Percentiles rank a stretch among this genome's conserved stretches.
Conservation (phyloP, 2,113 vertebrate genomes). For the Hystrix brachyura region DNA sequence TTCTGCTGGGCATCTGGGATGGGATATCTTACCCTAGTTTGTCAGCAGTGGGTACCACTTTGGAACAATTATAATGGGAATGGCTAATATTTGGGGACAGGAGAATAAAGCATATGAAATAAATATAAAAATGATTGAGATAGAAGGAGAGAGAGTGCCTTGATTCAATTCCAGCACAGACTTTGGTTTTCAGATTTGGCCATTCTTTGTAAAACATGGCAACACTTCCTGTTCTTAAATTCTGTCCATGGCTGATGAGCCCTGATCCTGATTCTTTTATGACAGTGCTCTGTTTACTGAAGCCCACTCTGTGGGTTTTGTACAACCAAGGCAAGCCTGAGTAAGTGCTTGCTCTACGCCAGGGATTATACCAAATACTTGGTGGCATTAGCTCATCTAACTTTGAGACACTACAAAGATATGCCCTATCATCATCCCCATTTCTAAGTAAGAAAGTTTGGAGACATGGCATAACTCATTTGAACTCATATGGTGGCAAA, state of each 20-base stretch:
- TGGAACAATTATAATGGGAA: neutral
- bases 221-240: neutral
- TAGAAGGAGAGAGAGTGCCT: rapidly evolving
- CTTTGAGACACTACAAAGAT: neutral
- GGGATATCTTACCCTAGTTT: rapidly evolving
- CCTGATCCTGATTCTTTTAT: neutral
- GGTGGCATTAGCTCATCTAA: neutral
- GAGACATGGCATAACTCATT: neutral
- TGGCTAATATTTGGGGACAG: neutral
- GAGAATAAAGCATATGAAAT: neutral
- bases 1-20: neutral
- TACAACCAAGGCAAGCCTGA: neutral
- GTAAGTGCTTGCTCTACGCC: neutral
- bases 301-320: neutral
- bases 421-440: neutral
- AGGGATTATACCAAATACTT: neutral
- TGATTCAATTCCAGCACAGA: neutral
- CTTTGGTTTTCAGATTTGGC: neutral
- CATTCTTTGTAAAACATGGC: neutral
- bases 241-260: neutral
- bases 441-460: neutral
- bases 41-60: neutral
- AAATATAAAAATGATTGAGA: neutral
- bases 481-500: neutral
- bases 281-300: neutral